These are phyloP conservation scores for Heliconius sara DNA, from an alignment of 2,888 invertebrate genomes.

Conservation along the genomic window DNA sequence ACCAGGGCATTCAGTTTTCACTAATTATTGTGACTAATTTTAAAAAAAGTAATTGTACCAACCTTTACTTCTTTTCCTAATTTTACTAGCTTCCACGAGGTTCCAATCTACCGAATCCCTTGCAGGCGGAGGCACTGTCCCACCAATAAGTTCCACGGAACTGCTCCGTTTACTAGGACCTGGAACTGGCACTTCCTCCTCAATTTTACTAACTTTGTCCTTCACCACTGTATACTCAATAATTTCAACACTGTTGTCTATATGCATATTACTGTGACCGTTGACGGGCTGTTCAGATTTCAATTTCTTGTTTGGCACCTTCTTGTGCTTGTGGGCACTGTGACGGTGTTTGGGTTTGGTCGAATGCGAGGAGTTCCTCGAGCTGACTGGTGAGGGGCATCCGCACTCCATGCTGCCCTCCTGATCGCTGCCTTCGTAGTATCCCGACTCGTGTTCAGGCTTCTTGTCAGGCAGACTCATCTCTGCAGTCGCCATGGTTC, in stretches of 20 bases:
- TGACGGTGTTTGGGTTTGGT: slow-evolving; percentile 72
- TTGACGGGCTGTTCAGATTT: slow-evolving; percentile 67
- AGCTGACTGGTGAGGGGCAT: slow-evolving; percentile 76
- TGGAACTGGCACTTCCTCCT: slow-evolving; percentile 61
- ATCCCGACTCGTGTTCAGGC: slow-evolving; percentile 92
- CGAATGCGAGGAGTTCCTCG: slow-evolving; percentile 77
- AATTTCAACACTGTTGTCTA: slow-evolving; percentile 74
- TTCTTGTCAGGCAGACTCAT: slow-evolving; percentile 86
- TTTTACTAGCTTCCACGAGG: slow-evolving; percentile 82
- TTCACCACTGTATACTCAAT: slow-evolving; percentile 68
- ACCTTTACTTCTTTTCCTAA: slow-evolving; percentile 82
- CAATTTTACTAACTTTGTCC: slow-evolving; percentile 55
- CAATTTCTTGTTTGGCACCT: slow-evolving; percentile 66
- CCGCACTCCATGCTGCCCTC: slow-evolving; percentile 85
- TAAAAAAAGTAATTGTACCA: slow-evolving; percentile 49
- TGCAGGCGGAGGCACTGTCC: slow-evolving; percentile 73
- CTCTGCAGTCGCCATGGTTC: slow-evolving; percentile 81
- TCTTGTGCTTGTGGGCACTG: slow-evolving; percentile 71
- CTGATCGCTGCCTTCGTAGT: slow-evolving; percentile 90
- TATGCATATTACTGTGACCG: slow-evolving; percentile 60
- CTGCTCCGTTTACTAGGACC: slow-evolving; percentile 72
- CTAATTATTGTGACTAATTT: slow-evolving; percentile 2
- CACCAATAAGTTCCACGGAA: slow-evolving; percentile 77
- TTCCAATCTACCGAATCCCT: slow-evolving; percentile 80
- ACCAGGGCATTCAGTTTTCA: slow-evolving; percentile 9